Conservation (phyloP, 2,888 invertebrate species). For the Lasioglossum pauxillum region DNA sequence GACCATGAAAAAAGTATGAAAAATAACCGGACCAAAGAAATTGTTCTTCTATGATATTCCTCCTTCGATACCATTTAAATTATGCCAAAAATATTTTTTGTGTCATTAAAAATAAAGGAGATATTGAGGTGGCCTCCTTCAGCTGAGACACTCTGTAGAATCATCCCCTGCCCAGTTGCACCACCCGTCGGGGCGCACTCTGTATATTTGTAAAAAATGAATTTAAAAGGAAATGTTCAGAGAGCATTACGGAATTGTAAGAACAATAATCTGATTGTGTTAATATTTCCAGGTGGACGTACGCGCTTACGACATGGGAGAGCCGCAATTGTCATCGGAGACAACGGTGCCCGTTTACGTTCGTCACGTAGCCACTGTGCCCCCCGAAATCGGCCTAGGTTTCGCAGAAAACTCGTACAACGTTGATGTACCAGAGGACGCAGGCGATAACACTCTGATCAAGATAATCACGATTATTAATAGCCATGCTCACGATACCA, state of each 20-base stretch:
- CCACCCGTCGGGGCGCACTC: too few relatives aligned
- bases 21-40: too few relatives aligned
- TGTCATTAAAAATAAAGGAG: too few relatives aligned
- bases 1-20: too few relatives aligned
- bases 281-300: slow-evolving; percentile 89
- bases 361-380: slow-evolving; percentile 91
- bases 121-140: too few relatives aligned
- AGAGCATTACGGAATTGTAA: not conserved
- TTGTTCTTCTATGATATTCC: too few relatives aligned
- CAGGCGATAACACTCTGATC: slow-evolving; percentile 88
- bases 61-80: too few relatives aligned
- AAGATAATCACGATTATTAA: slow-evolving; percentile 91
- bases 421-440: slow-evolving; percentile 92
- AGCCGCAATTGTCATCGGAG: slow-evolving; percentile 93
- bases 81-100: too few relatives aligned
- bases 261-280: not conserved
- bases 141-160: too few relatives aligned
- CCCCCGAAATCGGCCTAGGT: slow-evolving; percentile 91
- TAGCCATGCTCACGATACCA: slow-evolving; percentile 88
- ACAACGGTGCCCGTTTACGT: slow-evolving; percentile 93
- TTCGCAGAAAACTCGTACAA: slow-evolving; percentile 95
- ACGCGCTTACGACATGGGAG: slow-evolving; percentile 94
- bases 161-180: too few relatives aligned
- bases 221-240: too few relatives aligned
- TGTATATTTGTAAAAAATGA: too few relatives aligned